Conservation (phyloP, 1,140 invertebrate genomes). For the Brachystomella parvula region DNA sequence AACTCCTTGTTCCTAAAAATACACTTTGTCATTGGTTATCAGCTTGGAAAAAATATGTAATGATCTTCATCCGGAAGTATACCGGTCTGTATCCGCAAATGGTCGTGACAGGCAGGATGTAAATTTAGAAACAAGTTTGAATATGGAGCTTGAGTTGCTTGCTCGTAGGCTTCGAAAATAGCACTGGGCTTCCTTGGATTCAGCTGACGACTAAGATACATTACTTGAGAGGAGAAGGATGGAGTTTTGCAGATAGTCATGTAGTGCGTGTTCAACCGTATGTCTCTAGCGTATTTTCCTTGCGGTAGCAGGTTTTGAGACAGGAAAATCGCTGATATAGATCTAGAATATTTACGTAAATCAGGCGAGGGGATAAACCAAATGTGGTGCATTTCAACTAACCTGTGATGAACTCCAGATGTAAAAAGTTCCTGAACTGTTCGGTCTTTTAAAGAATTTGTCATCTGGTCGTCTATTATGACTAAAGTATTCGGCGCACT, state of each 20-base stretch:
- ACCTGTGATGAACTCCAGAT: constrained; percentile 18
- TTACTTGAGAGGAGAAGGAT: constrained; percentile 25
- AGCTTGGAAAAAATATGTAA: constrained; percentile 13
- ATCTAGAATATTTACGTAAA: background rate
- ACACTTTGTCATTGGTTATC: background rate
- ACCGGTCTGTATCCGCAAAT: constrained; percentile 2
- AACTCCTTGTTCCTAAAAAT: constrained; percentile 2
- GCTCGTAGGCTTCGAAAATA: constrained; percentile 18
- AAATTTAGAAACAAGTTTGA: constrained; percentile 22
- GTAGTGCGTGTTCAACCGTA: constrained; percentile 22
- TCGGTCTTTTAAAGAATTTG: constrained; percentile 5
- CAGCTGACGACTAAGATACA: constrained; percentile 15
- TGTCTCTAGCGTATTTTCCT: constrained; percentile 21
- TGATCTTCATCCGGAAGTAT: constrained; percentile 18
- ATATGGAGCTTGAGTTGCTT: constrained; percentile 20
- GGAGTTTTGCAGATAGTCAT: constrained; percentile 19
- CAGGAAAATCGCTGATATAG: constrained; percentile 7
- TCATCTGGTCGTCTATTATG: constrained; percentile 5
- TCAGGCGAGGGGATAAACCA: too few relatives aligned
- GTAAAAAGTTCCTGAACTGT: constrained; percentile 24
- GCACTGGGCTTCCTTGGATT: constrained; percentile 13
- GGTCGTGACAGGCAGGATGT: constrained; percentile 22
- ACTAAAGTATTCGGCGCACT: background rate
- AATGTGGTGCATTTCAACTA: too few relatives aligned
- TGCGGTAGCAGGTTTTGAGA: constrained; percentile 27